A percentile compares a stretch with the other conserved stretches of the same genome.
phyloP scores from a whole-genome alignment of 2,797 vertebrate species.

The Hephaestus fuliginosus region DNA sequence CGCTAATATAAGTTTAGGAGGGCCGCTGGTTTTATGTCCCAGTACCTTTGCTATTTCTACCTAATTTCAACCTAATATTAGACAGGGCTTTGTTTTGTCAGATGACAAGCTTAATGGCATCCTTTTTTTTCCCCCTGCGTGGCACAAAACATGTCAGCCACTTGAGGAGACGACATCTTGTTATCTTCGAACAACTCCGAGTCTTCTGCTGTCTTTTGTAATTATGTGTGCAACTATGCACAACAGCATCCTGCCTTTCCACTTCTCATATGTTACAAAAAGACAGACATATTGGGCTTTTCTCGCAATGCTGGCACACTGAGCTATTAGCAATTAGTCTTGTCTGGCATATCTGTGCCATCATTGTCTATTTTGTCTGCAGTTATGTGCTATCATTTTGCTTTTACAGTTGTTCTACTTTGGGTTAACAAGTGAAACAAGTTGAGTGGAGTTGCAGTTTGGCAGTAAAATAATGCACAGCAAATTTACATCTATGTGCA shows the following conservation, averaged over 20 bases:
- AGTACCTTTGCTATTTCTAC: constrained; percentile 41
- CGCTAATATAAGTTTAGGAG: constrained; percentile 49
- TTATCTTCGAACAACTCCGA: constrained; percentile 59
- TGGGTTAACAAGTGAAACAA: not conserved
- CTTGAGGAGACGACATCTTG: constrained; percentile 59
- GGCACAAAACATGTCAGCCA: constrained; percentile 62
- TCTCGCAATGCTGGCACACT: constrained; percentile 33
- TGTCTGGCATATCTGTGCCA: constrained; percentile 10
- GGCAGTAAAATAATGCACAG: not conserved
- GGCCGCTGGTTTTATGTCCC: constrained; percentile 24
- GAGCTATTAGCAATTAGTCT: constrained; percentile 50
- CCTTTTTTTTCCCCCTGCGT: constrained; percentile 32
- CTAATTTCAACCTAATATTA: constrained; percentile 56
- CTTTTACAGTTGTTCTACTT: constrained; percentile 1
- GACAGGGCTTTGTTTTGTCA: constrained; percentile 61
- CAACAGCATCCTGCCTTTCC: constrained; percentile 16
- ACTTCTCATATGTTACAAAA: constrained; percentile 36
- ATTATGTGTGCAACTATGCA: constrained; percentile 59
- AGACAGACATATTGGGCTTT: constrained; percentile 21
- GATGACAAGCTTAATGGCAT: constrained; percentile 63
- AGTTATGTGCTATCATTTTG: constrained; percentile 15
- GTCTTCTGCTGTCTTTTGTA: constrained; percentile 57
- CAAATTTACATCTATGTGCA: not conserved
- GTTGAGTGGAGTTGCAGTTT: not conserved
- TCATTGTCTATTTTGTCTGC: constrained; percentile 34